phyloP scores from a whole-genome alignment of 2,888 invertebrate species.

The Acheta domesticus region DNA sequence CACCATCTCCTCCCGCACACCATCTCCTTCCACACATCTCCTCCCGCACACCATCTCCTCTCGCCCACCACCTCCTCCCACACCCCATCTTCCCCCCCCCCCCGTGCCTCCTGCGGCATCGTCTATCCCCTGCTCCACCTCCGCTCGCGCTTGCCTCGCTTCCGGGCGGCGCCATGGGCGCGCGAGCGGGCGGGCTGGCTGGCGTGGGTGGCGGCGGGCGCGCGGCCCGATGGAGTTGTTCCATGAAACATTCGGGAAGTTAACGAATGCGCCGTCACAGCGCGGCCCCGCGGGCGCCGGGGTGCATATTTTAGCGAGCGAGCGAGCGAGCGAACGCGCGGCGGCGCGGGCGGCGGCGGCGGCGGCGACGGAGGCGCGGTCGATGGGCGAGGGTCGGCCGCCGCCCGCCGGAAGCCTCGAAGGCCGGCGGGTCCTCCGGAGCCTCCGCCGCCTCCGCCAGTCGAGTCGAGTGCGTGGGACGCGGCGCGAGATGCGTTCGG shows the following conservation, averaged over 20 bases:
- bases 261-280: slow-evolving; percentile 18
- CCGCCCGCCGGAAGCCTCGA: background rate
- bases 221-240: slow-evolving; percentile 11
- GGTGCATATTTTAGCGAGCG: background rate
- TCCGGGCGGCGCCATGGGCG: background rate
- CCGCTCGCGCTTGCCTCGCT: no score
- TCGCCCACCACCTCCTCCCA: no score
- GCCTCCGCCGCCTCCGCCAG: background rate
- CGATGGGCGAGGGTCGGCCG: background rate
- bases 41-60: no score
- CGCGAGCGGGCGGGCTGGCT: background rate
- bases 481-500: background rate
- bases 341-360: background rate
- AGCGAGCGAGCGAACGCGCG: background rate
- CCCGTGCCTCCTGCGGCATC: no score
- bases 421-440: background rate
- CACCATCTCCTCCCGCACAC: no score
- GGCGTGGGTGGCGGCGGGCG: background rate
- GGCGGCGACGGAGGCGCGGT: background rate
- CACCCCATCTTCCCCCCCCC: no score
- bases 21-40: no score
- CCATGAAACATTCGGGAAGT: slow-evolving; percentile 18
- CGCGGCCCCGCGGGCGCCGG: slow-evolving; percentile 2
- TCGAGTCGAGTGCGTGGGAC: background rate
- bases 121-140: no score